These are phyloP conservation scores for Lithobates sylvaticus DNA, from an alignment of 2,797 vertebrate genomes.

Conservation along the genomic window DNA sequence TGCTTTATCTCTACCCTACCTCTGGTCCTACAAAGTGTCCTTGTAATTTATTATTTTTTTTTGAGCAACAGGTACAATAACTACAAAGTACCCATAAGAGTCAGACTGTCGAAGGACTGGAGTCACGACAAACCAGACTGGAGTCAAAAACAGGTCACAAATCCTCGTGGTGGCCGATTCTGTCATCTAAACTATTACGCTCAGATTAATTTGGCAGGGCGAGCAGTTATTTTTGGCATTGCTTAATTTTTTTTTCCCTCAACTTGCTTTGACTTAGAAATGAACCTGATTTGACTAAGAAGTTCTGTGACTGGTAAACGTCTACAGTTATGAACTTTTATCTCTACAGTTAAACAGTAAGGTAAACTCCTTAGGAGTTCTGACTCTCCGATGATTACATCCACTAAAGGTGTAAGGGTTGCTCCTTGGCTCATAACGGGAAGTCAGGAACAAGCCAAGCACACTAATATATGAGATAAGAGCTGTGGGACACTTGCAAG, in stretches of 20 bases:
- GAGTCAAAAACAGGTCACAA: conserved; percentile 39
- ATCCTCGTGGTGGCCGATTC: conserved; percentile 28
- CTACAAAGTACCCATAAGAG: not conserved
- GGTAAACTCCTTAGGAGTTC: no score
- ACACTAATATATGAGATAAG: no score
- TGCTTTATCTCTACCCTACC: no score
- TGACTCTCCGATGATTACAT: no score
- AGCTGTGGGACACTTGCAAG: no score
- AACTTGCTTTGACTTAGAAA: conserved; percentile 23
- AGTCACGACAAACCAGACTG: conserved; percentile 7
- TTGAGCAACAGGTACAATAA: no score
- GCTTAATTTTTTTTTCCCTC: conserved; percentile 24
- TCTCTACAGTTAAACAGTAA: no score
- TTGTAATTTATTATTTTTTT: no score
- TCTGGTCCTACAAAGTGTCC: no score
- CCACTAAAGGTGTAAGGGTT: no score
- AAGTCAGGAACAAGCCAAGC: no score
- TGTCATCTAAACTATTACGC: conserved; percentile 37
- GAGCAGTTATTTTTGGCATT: conserved; percentile 34
- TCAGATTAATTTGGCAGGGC: conserved; percentile 35
- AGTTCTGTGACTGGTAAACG: not conserved
- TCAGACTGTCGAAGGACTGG: not conserved
- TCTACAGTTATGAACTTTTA: not conserved
- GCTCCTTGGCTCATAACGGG: no score
- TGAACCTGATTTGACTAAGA: conserved; percentile 21